These are phyloP conservation scores for Paratrypauchen microcephalus DNA, from an alignment of 2,797 vertebrate species.

Conservation along the genomic window DNA sequence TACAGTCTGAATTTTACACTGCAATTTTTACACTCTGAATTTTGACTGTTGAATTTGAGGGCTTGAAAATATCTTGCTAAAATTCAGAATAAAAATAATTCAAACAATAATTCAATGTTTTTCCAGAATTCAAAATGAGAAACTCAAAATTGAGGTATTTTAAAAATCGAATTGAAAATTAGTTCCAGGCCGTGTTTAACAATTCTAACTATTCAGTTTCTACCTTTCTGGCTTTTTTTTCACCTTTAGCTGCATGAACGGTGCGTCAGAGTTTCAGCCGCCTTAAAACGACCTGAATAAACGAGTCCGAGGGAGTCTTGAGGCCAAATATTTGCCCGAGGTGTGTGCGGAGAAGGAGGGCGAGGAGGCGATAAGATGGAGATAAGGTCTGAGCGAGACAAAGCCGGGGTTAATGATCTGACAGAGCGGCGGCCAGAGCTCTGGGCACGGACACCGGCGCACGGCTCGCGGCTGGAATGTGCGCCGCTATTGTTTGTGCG, in stretches of 20 bases:
- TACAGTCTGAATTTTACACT: no score
- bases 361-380: conserved; percentile 68
- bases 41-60: no score
- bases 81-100: no score
- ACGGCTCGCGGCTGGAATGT: conserved; percentile 37
- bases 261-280: not conserved
- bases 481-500: conserved; percentile 37
- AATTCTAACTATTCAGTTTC: no score
- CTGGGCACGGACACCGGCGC: not conserved
- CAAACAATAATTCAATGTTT: no score
- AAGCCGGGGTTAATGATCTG: conserved; percentile 75
- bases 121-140: no score
- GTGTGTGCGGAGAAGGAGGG: conserved; percentile 68
- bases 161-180: no score
- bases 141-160: no score
- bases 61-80: no score
- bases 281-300: not conserved
- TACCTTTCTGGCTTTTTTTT: no score
- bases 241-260: not conserved
- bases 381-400: conserved; percentile 73
- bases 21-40: no score
- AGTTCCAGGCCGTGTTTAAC: no score
- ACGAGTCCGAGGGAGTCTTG: conserved; percentile 45
- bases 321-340: conserved; percentile 74
- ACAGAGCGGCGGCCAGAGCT: conserved; percentile 27